Percentiles rank a stretch among this genome's conserved stretches.
Evolutionary conservation across 2,888 invertebrate species (phyloP).

Genomic region (Acronicta aceris): DNA sequence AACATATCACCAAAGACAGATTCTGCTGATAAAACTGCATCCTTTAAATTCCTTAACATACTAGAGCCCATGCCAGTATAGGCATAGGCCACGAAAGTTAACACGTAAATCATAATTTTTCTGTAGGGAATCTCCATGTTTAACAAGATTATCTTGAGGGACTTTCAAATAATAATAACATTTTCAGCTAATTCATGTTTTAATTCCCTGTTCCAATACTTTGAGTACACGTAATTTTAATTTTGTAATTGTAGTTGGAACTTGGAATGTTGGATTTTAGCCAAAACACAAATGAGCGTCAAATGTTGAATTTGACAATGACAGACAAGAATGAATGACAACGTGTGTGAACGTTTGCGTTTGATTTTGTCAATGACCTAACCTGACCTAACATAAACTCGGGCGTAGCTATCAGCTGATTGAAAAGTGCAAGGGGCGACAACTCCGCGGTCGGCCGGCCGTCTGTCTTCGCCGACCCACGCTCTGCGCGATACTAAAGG

Average conservation of each 20-base stretch:
- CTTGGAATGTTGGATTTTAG: too few species aligned
- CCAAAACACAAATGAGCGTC: conserved; percentile 7
- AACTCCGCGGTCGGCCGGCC: too few species aligned
- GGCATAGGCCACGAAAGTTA: conserved; percentile 94
- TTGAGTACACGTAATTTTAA: conserved; percentile 54
- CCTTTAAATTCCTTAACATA: conserved; percentile 92
- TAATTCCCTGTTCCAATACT: conserved; percentile 18
- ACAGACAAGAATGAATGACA: too few species aligned
- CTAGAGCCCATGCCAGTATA: conserved; percentile 95
- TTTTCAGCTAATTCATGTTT: conserved; percentile 4
- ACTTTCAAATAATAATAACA: conserved; percentile 12
- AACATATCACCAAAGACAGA: conserved; percentile 94
- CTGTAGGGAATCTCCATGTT: conserved; percentile 93
- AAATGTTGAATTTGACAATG: too few species aligned
- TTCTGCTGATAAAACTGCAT: conserved; percentile 94
- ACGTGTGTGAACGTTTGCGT: too few species aligned
- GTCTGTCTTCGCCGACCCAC: too few species aligned
- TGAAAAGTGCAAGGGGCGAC: too few species aligned
- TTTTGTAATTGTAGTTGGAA: conserved; percentile 33
- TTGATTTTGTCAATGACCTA: too few species aligned
- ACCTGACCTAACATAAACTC: too few species aligned
- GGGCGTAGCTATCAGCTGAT: too few species aligned
- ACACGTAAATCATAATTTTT: conserved; percentile 92
- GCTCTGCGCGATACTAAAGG: too few species aligned
- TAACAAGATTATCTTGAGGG: conserved; percentile 9